A percentile compares a stretch with the other conserved stretches of the same genome.
phyloP scores from a whole-genome alignment of 2,797 vertebrate species.

The Botia kubotai region DNA sequence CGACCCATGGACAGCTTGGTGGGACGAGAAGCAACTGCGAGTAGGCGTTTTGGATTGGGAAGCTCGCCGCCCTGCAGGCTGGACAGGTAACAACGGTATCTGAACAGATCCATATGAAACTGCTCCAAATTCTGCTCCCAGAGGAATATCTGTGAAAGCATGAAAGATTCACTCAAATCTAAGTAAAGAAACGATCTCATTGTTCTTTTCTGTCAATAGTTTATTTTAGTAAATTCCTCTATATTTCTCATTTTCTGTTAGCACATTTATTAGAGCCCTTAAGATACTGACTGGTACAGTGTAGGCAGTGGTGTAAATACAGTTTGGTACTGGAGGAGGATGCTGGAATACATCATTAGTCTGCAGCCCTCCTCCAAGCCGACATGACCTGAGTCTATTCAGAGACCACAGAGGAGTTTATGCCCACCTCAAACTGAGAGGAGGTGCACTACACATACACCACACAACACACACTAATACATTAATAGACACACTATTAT shows the following conservation, averaged over 20 bases:
- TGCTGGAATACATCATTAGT: slow-evolving; percentile 33
- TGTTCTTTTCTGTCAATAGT: slow-evolving; percentile 9
- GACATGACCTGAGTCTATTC: slow-evolving; percentile 49
- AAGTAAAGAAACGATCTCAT: not conserved
- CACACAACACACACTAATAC: not conserved
- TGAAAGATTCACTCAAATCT: not conserved
- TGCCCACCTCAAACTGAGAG: slow-evolving; percentile 42
- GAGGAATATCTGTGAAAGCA: slow-evolving; percentile 79
- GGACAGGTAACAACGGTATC: slow-evolving; percentile 94
- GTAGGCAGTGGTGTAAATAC: slow-evolving; percentile 41
- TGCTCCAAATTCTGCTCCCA: slow-evolving; percentile 98
- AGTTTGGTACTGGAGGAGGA: slow-evolving; percentile 17
- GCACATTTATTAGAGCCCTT: slow-evolving; percentile 20
- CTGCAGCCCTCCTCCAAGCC: slow-evolving; percentile 45
- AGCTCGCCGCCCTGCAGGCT: slow-evolving; percentile 96
- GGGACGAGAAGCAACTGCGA: slow-evolving; percentile 92
- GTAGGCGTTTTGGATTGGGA: slow-evolving; percentile 94
- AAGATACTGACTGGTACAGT: slow-evolving; percentile 30
- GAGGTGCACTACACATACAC: slow-evolving; percentile 17
- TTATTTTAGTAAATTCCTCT: not conserved
- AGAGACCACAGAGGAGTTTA: slow-evolving; percentile 52
- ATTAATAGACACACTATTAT: slow-evolving; percentile 44
- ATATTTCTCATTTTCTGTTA: not conserved
- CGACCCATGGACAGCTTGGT: slow-evolving; percentile 96
- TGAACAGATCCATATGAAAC: slow-evolving; percentile 96